Percentiles rank a stretch among this genome's conserved stretches.
phyloP scores from a whole-genome alignment of 1,140 invertebrate species.

The Rhyzopertha dominica region DNA sequence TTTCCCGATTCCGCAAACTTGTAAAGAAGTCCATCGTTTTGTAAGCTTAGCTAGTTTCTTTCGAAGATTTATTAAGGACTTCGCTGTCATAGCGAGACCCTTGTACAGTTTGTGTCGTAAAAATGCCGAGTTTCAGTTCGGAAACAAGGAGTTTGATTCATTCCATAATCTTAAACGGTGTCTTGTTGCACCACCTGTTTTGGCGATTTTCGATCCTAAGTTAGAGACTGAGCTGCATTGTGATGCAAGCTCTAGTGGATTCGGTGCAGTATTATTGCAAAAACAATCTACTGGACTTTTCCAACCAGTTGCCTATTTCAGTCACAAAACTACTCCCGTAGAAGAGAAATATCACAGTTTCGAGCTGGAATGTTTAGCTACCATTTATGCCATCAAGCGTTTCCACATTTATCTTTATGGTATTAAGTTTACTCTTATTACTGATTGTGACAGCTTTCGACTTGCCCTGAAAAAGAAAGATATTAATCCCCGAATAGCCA shows the following conservation, averaged over 20 bases:
- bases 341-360: constrained; percentile 22
- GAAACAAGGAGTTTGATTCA: too few relatives aligned
- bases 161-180: too few relatives aligned
- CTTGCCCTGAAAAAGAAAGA: constrained; percentile 21
- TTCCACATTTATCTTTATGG: background rate
- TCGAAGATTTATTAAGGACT: too few relatives aligned
- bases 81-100: too few relatives aligned
- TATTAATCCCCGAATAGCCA: constrained; percentile 14
- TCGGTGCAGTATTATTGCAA: constrained; percentile 21
- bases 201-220: constrained; percentile 7
- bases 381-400: background rate
- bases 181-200: too few relatives aligned
- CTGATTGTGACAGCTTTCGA: constrained; percentile 4
- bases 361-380: background rate
- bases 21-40: too few relatives aligned
- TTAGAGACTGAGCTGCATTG: constrained; percentile 12
- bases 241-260: constrained; percentile 17
- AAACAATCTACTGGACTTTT: constrained; percentile 17
- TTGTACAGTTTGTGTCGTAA: too few relatives aligned
- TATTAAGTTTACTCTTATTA: constrained; percentile 4
- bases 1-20: too few relatives aligned
- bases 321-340: constrained; percentile 6
- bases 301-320: constrained; percentile 27
- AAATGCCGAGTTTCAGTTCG: too few relatives aligned
- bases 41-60: too few relatives aligned